These are phyloP conservation scores for Drosophila tropicalis DNA, from an alignment of 1,140 invertebrate genomes.

Conservation along the genomic window DNA sequence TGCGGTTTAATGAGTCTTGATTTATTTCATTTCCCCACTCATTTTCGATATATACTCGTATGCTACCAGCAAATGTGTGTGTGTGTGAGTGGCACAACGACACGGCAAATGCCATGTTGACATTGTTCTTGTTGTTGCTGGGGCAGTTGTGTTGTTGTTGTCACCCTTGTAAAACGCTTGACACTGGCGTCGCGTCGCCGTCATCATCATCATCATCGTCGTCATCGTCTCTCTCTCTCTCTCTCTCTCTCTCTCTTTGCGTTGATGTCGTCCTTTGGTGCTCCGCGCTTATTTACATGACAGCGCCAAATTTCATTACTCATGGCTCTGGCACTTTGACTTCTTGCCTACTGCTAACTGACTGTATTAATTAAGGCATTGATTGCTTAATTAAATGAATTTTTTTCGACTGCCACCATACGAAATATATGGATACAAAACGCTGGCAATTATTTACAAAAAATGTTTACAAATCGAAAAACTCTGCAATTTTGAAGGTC, in stretches of 20 bases:
- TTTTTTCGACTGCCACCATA: slow-evolving; percentile 5
- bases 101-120: slow-evolving; percentile 19
- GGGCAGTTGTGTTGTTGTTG: slow-evolving; percentile 2
- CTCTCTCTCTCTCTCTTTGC: no score
- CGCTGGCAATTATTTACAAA: not conserved
- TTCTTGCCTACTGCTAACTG: slow-evolving; percentile 26
- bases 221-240: not conserved
- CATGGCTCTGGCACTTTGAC: slow-evolving; percentile 13
- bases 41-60: slow-evolving; percentile 50
- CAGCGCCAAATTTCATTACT: slow-evolving; percentile 59
- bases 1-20: slow-evolving; percentile 73
- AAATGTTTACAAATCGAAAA: not conserved
- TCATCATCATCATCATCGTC: slow-evolving; percentile 12
- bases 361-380: slow-evolving; percentile 60
- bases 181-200: slow-evolving; percentile 22
- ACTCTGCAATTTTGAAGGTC: no score
- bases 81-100: slow-evolving; percentile 13
- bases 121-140: slow-evolving; percentile 16
- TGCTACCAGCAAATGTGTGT: not conserved
- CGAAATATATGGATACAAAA: not conserved
- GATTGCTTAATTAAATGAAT: slow-evolving; percentile 71
- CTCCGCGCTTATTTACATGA: slow-evolving; percentile 55
- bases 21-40: slow-evolving; percentile 75
- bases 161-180: slow-evolving; percentile 23
- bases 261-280: not conserved